phyloP scores from a whole-genome alignment of 2,113 vertebrate species.

The Piaya cayana region DNA sequence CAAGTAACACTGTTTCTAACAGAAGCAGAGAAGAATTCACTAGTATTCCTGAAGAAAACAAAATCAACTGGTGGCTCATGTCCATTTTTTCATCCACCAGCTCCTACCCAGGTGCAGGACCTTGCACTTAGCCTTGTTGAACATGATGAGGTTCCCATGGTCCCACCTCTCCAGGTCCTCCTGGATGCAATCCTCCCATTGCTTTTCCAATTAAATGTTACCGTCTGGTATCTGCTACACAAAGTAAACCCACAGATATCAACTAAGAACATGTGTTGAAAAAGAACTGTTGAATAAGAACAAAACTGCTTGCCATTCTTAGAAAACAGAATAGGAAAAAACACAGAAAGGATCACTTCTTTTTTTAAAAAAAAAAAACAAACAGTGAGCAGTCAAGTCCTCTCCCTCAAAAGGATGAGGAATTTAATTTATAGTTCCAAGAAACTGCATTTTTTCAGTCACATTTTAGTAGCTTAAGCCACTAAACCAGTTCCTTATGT shows the following conservation, averaged over 20 bases:
- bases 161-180: no score
- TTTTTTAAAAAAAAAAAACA: background rate
- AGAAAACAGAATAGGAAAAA: background rate
- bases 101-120: no score
- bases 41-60: no score
- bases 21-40: no score
- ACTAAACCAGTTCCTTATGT: constrained; percentile 29
- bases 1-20: no score
- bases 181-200: background rate
- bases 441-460: background rate
- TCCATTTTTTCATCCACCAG: no score
- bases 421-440: constrained; percentile 15
- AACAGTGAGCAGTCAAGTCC: background rate
- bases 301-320: background rate
- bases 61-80: no score
- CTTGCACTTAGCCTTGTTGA: no score
- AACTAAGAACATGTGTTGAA: background rate
- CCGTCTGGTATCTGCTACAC: background rate
- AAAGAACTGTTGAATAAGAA: background rate
- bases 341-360: background rate
- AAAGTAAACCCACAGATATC: background rate
- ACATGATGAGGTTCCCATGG: no score
- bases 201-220: background rate
- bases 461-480: constrained; percentile 16
- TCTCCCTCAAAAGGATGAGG: background rate